phyloP scores from a whole-genome alignment of 2,888 invertebrate genomes.

The Mythimna vitellina region DNA sequence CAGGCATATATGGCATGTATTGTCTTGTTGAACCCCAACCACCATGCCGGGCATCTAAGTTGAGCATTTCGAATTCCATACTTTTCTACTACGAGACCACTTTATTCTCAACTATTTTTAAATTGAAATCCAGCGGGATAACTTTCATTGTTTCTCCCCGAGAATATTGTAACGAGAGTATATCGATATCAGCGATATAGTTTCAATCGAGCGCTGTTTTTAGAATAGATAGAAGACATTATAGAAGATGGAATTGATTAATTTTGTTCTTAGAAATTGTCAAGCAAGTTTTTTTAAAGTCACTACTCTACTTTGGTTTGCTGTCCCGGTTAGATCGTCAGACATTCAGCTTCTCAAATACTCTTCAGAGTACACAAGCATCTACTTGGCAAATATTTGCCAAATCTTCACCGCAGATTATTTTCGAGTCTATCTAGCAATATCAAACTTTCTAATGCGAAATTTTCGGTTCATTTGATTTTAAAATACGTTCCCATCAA shows the following conservation, averaged over 20 bases:
- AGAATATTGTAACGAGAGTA: not conserved
- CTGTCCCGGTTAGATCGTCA: not conserved
- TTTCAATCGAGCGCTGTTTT: not conserved
- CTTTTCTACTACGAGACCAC: not conserved
- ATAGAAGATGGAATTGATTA: not conserved
- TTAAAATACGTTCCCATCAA: conserved; percentile 23
- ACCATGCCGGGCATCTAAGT: not conserved
- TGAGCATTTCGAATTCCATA: not conserved
- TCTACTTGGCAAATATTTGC: conserved; percentile 14
- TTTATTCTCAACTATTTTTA: conserved; percentile 14
- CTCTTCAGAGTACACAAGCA: not conserved
- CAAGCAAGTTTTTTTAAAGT: not conserved
- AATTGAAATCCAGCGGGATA: conserved; percentile 13
- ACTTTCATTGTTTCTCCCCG: conserved; percentile 11
- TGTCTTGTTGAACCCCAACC: not conserved
- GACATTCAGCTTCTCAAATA: not conserved
- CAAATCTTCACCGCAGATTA: conserved; percentile 26
- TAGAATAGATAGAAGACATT: not conserved
- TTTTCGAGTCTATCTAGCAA: conserved; percentile 13
- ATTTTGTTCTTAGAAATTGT: not conserved
- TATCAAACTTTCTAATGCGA: conserved; percentile 48
- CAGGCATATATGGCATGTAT: not conserved
- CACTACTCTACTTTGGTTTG: not conserved
- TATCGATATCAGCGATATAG: conserved; percentile 12
- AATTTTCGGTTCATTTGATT: conserved; percentile 34